Conservation (phyloP, 2,888 invertebrate species). For the Acleris laterana region DNA sequence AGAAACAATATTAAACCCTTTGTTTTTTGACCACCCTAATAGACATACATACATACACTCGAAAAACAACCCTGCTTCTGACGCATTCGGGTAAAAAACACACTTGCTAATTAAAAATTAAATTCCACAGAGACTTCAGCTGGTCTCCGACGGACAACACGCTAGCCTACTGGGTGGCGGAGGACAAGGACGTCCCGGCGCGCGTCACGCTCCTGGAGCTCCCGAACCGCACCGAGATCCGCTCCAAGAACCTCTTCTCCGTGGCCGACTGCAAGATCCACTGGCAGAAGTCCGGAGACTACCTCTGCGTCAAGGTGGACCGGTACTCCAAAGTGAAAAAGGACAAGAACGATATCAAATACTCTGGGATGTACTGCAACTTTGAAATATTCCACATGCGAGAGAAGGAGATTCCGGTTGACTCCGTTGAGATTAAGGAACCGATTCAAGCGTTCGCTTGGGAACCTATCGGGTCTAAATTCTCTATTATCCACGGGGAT, state of each 20-base stretch:
- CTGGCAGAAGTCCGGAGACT: conserved; percentile 99
- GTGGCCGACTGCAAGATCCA: conserved; percentile 99
- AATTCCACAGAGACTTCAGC: conserved; percentile 90
- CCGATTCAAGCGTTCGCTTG: conserved; percentile 97
- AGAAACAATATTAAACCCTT: no score
- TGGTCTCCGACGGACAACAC: conserved; percentile 99
- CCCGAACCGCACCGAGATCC: conserved; percentile 93
- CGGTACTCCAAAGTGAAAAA: conserved; percentile 95
- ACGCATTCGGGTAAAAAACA: no score
- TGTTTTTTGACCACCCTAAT: no score
- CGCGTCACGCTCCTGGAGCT: conserved; percentile 96
- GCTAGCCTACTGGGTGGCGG: conserved; percentile 99
- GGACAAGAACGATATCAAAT: conserved; percentile 96
- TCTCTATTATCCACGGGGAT: conserved; percentile 98
- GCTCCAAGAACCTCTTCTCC: conserved; percentile 98
- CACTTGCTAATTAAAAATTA: no score
- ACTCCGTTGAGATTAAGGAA: conserved; percentile 97
- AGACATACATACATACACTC: no score
- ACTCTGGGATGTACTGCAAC: conserved; percentile 98
- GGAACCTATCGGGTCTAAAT: conserved; percentile 98
- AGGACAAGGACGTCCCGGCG: conserved; percentile 98
- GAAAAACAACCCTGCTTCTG: no score
- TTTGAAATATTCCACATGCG: conserved; percentile 99
- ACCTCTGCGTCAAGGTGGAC: conserved; percentile 95
- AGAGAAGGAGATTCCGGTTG: conserved; percentile 98